Conservation (phyloP, 2,888 invertebrate genomes). For the Iselma pallidipennis region DNA sequence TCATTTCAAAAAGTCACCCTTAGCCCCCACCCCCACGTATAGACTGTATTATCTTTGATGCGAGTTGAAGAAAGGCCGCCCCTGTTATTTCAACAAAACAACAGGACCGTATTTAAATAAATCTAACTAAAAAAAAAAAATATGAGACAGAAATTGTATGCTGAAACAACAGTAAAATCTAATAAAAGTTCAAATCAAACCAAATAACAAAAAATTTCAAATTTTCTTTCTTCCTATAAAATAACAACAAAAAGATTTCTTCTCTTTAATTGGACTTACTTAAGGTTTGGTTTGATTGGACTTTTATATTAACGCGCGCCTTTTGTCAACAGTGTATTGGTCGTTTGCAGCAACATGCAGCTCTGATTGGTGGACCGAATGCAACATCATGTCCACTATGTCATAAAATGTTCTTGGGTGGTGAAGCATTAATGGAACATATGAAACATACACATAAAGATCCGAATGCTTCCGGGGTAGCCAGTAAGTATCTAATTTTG, state of each 20-base stretch:
- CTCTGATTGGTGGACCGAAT: slow-evolving; percentile 89
- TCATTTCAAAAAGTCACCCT: neutral
- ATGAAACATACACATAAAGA: slow-evolving; percentile 96
- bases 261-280: neutral
- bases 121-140: neutral
- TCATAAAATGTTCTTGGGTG: slow-evolving; percentile 92
- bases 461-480: slow-evolving; percentile 84
- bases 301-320: slow-evolving; percentile 45
- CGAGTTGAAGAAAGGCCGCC: neutral
- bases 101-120: neutral
- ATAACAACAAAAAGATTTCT: neutral
- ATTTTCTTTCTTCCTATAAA: neutral
- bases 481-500: slow-evolving; percentile 71
- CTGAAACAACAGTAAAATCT: no score
- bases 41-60: neutral
- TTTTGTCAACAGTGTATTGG: slow-evolving; percentile 85
- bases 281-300: slow-evolving; percentile 48
- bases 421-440: slow-evolving; percentile 92
- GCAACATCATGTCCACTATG: slow-evolving; percentile 92
- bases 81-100: neutral
- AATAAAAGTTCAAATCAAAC: slow-evolving; percentile 37
- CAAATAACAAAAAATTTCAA: no score
- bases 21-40: neutral
- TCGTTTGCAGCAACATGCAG: slow-evolving; percentile 95
- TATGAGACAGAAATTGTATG: no score